phyloP scores from a whole-genome alignment of 2,113 vertebrate genomes.

The Anguilla rostrata region DNA sequence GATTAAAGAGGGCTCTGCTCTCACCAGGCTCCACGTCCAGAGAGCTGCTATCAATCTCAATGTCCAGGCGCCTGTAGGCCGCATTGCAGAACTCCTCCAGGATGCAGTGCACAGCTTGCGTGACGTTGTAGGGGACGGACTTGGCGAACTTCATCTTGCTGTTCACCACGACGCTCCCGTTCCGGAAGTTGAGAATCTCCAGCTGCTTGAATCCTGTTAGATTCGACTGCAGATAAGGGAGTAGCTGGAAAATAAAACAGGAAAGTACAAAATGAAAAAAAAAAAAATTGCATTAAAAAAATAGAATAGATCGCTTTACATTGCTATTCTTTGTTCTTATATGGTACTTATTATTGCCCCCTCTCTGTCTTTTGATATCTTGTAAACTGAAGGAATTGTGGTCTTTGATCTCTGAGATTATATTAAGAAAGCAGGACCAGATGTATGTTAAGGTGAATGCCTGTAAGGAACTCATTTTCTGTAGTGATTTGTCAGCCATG shows the following conservation, averaged over 20 bases:
- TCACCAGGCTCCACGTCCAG: conserved; percentile 83
- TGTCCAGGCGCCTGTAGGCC: conserved; percentile 67
- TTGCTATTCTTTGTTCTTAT: neutral
- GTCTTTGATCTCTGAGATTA: conserved; percentile 4
- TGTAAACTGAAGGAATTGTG: neutral
- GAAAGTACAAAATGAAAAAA: neutral
- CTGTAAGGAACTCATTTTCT: neutral
- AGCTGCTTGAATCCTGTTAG: conserved; percentile 90
- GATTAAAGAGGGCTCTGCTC: neutral
- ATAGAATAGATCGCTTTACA: neutral
- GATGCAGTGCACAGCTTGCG: conserved; percentile 78
- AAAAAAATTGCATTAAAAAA: neutral
- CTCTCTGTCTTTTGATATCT: neutral
- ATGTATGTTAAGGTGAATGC: neutral
- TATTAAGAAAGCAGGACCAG: neutral
- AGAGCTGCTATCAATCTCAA: conserved; percentile 86
- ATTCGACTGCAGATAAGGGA: conserved; percentile 85
- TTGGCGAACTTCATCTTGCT: conserved; percentile 83
- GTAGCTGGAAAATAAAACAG: conserved; percentile 71
- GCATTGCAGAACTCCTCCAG: conserved; percentile 81
- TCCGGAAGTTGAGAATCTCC: conserved; percentile 90
- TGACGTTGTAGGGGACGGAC: conserved; percentile 87
- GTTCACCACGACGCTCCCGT: conserved; percentile 89
- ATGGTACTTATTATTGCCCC: neutral
- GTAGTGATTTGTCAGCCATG: neutral